Evolutionary conservation across 2,797 vertebrate genomes (phyloP).

Genomic region (Sebastes matsubarae): DNA sequence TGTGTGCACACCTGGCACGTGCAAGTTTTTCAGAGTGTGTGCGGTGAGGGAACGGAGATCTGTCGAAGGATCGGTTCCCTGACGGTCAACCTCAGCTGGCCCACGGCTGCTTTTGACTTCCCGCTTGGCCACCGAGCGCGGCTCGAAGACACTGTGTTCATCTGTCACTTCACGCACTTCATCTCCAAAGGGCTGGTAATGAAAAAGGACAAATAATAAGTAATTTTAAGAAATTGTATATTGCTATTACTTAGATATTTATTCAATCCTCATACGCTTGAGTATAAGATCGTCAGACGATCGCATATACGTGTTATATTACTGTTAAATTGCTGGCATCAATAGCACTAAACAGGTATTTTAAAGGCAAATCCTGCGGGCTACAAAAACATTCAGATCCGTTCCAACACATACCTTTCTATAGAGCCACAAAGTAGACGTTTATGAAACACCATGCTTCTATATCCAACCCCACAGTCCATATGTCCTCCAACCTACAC

Average conservation of each 20-base stretch:
- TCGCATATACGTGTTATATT: not conserved
- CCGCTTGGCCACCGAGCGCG: slow-evolving; percentile 9
- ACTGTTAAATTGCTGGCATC: not conserved
- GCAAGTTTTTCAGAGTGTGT: slow-evolving; percentile 6
- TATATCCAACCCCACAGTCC: slow-evolving; percentile 48
- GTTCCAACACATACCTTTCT: slow-evolving; percentile 73
- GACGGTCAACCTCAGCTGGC: slow-evolving; percentile 10
- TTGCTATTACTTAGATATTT: not conserved
- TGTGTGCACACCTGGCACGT: slow-evolving; percentile 39
- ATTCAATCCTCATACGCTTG: not conserved
- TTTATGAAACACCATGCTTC: slow-evolving; percentile 48
- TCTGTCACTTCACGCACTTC: slow-evolving; percentile 62
- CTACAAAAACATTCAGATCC: not conserved
- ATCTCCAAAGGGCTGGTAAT: slow-evolving; percentile 50
- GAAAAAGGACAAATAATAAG: slow-evolving; percentile 26
- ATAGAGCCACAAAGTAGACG: slow-evolving; percentile 34
- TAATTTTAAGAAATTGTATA: not conserved
- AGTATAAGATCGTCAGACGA: not conserved
- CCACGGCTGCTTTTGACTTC: slow-evolving; percentile 34
- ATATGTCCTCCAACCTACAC: slow-evolving; percentile 46
- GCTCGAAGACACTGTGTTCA: slow-evolving; percentile 22
- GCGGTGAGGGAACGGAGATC: not conserved
- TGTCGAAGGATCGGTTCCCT: not conserved
- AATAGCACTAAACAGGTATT: not conserved
- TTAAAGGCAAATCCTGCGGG: not conserved